Conservation (phyloP, 2,888 invertebrate genomes). For the Tuberolachnus salignus region DNA sequence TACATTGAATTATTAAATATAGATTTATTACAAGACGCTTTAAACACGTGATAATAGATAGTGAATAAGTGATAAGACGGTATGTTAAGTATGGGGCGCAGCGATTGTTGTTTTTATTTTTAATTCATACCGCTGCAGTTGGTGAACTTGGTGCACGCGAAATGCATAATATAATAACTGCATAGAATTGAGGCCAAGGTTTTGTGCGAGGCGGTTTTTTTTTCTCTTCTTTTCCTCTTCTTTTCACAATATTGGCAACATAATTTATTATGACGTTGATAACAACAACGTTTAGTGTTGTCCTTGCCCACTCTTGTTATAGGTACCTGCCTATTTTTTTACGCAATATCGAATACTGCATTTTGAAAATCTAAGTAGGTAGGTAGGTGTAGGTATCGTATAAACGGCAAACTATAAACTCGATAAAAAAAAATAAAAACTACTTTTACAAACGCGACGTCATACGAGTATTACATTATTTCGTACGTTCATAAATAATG, state of each 20-base stretch:
- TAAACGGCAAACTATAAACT: not conserved
- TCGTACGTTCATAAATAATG: no score
- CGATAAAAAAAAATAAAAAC: not conserved
- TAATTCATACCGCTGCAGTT: constrained; percentile 21
- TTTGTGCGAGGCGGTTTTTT: not conserved
- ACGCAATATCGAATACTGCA: not conserved
- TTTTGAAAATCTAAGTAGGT: not conserved
- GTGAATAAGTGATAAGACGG: not conserved
- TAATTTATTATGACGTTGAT: constrained; percentile 19
- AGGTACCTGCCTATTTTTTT: no score
- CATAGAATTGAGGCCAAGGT: constrained; percentile 49
- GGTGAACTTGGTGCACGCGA: constrained; percentile 48
- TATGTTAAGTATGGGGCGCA: not conserved
- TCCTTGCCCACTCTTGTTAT: constrained; percentile 25
- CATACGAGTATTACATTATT: no score
- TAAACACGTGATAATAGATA: no score
- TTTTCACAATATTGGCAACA: constrained; percentile 31
- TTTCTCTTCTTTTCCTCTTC: constrained; percentile 12
- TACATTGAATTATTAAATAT: no score
- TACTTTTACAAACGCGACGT: not conserved
- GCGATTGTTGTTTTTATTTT: not conserved
- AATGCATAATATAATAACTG: constrained; percentile 44
- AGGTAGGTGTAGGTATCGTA: not conserved
- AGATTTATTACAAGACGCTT: no score
- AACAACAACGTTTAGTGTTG: constrained; percentile 12